Evolutionary conservation across 2,797 vertebrate species (phyloP), one percentile per base, ranked within the genome.

Genomic region (Muraenolepis orangiensis): DNA sequence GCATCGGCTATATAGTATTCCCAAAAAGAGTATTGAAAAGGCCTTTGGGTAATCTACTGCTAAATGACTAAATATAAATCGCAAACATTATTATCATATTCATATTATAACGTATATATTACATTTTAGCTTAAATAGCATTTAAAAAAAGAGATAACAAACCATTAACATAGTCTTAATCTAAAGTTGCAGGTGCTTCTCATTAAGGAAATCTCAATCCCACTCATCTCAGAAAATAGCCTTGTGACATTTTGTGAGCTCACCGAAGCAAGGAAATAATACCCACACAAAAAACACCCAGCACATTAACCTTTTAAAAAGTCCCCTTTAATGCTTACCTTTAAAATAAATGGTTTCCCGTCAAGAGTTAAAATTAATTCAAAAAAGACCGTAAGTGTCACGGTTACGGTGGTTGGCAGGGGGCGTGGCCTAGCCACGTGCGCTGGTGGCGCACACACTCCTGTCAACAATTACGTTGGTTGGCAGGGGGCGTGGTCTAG

Each of bases 221-320:
- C 14, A 20, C 67, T 6, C 67, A 31, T 68, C 66, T 31, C 66
- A 20, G 67, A 16, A 72, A 72, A 75, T 77, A 26, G 29, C 20
- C 30, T 70, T 30, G 11, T 75, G 72, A 70, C 66, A 32, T 70
- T 69, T 72, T 26, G 31, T 71, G 51, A 20, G 23, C 8, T n/a
- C n/a, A n/a, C n/a, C 20, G 23, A 57, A 57, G 51, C 20, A 57
- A 23, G 51, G 6, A 57, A 57, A 57, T 57, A 57, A 57, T 6
- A n/a, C 51, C n/a, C 46, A 57, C 20, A 18, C 20, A 57, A 4
- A 38, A 23, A 57, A 18, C n/a, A 57, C 51, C 1, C 51, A 7
- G 23, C 51, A n/a, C n/a, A n/a, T n/a, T n/a, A 57, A 57, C 51
- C 51, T 57, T 57, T n/a, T 57, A 18, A 57, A n/a, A 57, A 8